These are phyloP conservation scores for Schrankia costaestrigalis DNA, from an alignment of 2,888 invertebrate genomes.

Conservation along the genomic window DNA sequence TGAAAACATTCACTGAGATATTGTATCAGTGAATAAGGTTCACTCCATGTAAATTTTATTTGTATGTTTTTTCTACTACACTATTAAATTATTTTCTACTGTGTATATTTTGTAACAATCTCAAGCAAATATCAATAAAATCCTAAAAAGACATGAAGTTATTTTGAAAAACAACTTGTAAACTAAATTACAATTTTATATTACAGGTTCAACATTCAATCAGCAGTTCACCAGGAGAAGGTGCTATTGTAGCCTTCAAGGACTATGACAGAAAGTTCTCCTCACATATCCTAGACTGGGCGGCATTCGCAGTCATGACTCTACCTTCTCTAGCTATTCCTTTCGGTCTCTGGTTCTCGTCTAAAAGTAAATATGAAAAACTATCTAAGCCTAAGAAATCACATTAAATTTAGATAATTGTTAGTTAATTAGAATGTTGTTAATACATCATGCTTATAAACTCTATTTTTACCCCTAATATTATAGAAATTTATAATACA, in stretches of 20 bases:
- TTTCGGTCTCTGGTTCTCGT: slow-evolving; percentile 95
- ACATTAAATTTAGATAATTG: slow-evolving; percentile 55
- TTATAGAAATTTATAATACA: background rate
- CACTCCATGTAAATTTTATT: too few relatives aligned
- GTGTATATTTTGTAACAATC: too few relatives aligned
- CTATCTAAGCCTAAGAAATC: slow-evolving; percentile 86
- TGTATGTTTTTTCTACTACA: too few relatives aligned
- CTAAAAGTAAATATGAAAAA: slow-evolving; percentile 96
- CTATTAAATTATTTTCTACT: too few relatives aligned
- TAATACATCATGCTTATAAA: slow-evolving; percentile 40
- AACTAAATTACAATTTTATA: slow-evolving; percentile 6
- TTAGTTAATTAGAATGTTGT: slow-evolving; percentile 39
- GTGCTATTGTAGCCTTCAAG: slow-evolving; percentile 93
- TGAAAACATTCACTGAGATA: too few relatives aligned
- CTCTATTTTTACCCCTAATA: background rate
- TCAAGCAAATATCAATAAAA: too few relatives aligned
- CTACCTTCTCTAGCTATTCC: slow-evolving; percentile 96
- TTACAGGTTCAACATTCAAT: slow-evolving; percentile 85
- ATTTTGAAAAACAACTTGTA: too few relatives aligned
- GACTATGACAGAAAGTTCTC: slow-evolving; percentile 98
- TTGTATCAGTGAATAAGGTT: too few relatives aligned
- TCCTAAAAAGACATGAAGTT: too few relatives aligned
- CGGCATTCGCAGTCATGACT: slow-evolving; percentile 97
- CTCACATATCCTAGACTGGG: slow-evolving; percentile 98
- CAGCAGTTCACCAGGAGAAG: slow-evolving; percentile 97